phyloP scores from a whole-genome alignment of 2,797 vertebrate species.

The Galagoides demidoff region DNA sequence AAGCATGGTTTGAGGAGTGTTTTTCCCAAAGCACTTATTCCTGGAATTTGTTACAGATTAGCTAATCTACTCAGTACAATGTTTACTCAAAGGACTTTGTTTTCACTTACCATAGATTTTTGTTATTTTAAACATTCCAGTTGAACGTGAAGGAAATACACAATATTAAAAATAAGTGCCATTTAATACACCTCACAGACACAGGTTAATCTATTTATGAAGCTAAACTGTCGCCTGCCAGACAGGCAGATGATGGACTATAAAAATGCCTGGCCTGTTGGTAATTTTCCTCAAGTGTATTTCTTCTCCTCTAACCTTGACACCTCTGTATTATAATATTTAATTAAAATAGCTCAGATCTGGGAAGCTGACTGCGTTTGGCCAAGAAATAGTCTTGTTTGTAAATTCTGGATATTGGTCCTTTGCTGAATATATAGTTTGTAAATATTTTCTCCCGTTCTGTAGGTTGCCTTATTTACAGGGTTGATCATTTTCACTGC shows the following conservation, averaged over 20 bases:
- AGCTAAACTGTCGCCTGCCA: neutral
- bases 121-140: neutral
- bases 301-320: neutral
- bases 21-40: neutral
- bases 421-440: neutral
- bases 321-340: neutral
- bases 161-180: constrained; percentile 4
- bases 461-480: neutral
- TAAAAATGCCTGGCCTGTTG: neutral
- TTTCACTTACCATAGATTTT: neutral
- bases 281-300: neutral
- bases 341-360: neutral
- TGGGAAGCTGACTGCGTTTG: neutral
- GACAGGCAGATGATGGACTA: neutral
- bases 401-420: neutral
- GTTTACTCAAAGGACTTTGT: neutral
- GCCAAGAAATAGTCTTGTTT: neutral
- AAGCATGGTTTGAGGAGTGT: neutral
- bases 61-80: neutral
- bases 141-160: neutral
- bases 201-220: neutral
- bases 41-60: constrained; percentile 19
- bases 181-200: neutral
- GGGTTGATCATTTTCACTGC: neutral
- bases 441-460: neutral